Conservation (phyloP, 2,797 vertebrate genomes). For the Lithobates pipiens region DNA sequence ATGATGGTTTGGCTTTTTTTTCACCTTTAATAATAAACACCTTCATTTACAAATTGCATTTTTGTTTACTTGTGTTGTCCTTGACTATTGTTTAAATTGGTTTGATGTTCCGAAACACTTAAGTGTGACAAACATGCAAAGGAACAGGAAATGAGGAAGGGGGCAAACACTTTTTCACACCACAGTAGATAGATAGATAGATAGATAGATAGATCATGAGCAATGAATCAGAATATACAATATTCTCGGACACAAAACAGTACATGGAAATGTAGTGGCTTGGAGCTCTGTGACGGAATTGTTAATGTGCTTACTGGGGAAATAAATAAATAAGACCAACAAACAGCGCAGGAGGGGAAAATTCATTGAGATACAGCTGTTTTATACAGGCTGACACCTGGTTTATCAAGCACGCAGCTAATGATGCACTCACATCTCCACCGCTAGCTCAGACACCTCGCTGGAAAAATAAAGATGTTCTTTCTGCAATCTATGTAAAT, state of each 20-base stretch:
- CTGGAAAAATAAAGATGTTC: slow-evolving; percentile 68
- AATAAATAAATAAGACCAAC: slow-evolving; percentile 40
- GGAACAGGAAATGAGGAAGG: no score
- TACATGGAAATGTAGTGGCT: not conserved
- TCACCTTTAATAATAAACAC: no score
- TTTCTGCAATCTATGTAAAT: slow-evolving; percentile 66
- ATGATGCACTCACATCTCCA: slow-evolving; percentile 61
- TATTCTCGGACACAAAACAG: not conserved
- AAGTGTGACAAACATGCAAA: no score
- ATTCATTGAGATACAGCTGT: slow-evolving; percentile 66
- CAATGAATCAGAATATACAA: no score
- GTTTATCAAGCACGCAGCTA: slow-evolving; percentile 63
- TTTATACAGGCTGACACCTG: slow-evolving; percentile 66
- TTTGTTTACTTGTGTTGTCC: no score
- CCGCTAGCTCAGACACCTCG: slow-evolving; percentile 58
- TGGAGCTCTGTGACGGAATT: slow-evolving; percentile 26
- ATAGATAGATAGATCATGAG: slow-evolving; percentile 19
- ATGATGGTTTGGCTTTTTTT: no score
- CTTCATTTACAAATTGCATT: no score
- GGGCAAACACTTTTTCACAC: no score
- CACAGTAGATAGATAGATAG: slow-evolving; percentile 34
- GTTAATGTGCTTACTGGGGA: slow-evolving; percentile 22
- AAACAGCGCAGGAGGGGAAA: slow-evolving; percentile 35
- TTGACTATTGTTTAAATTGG: no score
- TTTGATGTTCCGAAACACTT: no score